Evolutionary conservation across 2,113 vertebrate species (phyloP).

Genomic region (Pycnonotus jocosus): DNA sequence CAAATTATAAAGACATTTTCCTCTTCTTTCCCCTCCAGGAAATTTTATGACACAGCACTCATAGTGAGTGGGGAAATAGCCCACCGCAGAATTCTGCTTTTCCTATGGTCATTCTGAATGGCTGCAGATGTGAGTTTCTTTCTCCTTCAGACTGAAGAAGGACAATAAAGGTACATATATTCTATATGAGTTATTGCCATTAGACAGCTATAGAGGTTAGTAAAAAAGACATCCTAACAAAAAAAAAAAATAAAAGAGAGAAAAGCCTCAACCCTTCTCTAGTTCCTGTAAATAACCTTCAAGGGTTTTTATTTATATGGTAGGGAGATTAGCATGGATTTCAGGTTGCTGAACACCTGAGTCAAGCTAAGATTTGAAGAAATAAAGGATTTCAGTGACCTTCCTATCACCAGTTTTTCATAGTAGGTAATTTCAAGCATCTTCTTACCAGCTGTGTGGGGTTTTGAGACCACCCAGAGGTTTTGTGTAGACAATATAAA

Average conservation of each 20-base stretch:
- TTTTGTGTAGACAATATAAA: neutral
- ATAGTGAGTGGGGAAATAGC: neutral
- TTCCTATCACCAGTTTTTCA: neutral
- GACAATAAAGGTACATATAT: neutral
- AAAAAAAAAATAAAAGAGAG: no score
- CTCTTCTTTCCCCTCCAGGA: neutral
- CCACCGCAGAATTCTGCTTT: neutral
- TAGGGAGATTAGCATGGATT: neutral
- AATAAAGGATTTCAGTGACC: neutral
- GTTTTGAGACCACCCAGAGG: neutral
- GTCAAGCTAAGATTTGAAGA: neutral
- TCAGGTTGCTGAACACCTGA: neutral
- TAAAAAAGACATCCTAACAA: neutral
- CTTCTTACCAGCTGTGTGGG: neutral
- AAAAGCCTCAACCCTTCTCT: fast-evolving
- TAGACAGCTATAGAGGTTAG: neutral
- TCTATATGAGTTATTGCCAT: neutral
- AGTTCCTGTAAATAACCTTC: neutral
- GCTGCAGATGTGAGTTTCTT: neutral
- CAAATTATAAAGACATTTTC: neutral
- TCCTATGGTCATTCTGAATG: neutral
- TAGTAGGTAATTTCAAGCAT: neutral
- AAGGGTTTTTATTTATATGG: neutral
- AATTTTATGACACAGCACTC: neutral
- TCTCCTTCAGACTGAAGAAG: neutral